phyloP scores from a whole-genome alignment of 1,140 invertebrate genomes.

The Glossosoma conforme region DNA sequence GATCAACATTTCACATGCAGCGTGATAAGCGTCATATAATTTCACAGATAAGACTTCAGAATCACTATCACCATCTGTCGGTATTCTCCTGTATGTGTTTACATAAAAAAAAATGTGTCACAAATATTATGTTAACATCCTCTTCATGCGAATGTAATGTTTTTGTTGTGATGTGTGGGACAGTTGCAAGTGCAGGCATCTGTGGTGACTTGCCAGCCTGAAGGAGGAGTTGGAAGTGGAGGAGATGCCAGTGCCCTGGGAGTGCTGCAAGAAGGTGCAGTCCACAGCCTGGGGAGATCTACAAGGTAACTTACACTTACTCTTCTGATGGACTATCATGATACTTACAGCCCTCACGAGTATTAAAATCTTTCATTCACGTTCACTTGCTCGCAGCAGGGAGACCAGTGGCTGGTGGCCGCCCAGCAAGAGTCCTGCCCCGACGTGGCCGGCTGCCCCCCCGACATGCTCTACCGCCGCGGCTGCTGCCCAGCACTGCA shows the following conservation, averaged over 20 bases:
- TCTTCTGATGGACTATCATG: too few relatives aligned
- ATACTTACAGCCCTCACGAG: too few relatives aligned
- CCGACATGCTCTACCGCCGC: slow-evolving; percentile 51
- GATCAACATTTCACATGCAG: too few relatives aligned
- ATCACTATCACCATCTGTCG: too few relatives aligned
- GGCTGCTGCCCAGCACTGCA: slow-evolving; percentile 66
- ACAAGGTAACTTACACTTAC: slow-evolving; percentile 47
- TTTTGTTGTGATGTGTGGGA: slow-evolving; percentile 14
- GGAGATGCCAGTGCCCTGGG: slow-evolving; percentile 38
- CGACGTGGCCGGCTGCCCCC: slow-evolving; percentile 54
- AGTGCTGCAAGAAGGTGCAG: slow-evolving; percentile 54
- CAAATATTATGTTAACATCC: too few relatives aligned
- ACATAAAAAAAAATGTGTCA: too few relatives aligned
- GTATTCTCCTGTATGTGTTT: too few relatives aligned
- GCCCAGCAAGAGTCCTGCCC: slow-evolving; percentile 55
- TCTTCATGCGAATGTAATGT: too few relatives aligned
- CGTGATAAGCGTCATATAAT: too few relatives aligned
- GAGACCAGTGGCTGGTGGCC: slow-evolving; percentile 51
- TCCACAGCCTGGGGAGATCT: slow-evolving; percentile 52
- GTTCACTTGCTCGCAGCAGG: slow-evolving; percentile 49
- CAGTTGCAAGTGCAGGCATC: slow-evolving; percentile 46
- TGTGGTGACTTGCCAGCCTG: slow-evolving; percentile 41
- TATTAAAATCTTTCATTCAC: too few relatives aligned
- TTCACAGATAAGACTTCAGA: too few relatives aligned
- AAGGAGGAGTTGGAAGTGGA: slow-evolving; percentile 50